Evolutionary conservation across 2,113 vertebrate genomes (phyloP).

Genomic region (Zapus hudsonius): DNA sequence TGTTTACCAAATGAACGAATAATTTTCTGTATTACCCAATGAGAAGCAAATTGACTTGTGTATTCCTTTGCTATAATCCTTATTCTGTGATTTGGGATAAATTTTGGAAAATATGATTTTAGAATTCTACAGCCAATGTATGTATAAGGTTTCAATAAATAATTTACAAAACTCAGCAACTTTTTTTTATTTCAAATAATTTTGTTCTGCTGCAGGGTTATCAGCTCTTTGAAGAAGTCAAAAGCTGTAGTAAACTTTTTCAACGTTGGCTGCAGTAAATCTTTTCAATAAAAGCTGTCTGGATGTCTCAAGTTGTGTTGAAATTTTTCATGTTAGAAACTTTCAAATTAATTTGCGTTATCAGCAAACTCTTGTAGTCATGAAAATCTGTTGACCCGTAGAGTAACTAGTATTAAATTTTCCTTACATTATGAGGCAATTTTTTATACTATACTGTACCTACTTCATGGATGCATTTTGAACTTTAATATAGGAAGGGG

Average conservation of each 20-base stretch:
- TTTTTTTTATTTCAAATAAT: conserved; percentile 84
- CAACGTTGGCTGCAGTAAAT: conserved; percentile 83
- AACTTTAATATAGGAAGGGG: conserved; percentile 93
- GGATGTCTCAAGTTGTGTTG: conserved; percentile 83
- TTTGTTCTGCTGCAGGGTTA: conserved; percentile 84
- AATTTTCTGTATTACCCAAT: conserved; percentile 65
- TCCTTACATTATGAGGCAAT: conserved; percentile 72
- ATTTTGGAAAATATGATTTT: conserved; percentile 69
- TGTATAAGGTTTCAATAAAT: conserved; percentile 83
- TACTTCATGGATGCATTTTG: conserved; percentile 83
- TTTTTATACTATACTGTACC: conserved; percentile 70
- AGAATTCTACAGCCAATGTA: conserved; percentile 79
- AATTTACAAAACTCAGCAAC: conserved; percentile 81
- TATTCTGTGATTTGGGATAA: conserved; percentile 73
- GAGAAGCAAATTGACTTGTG: conserved; percentile 69
- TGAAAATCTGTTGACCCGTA: conserved; percentile 74
- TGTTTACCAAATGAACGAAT: conserved; percentile 78
- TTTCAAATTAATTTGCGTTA: conserved; percentile 79
- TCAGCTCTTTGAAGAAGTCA: conserved; percentile 85
- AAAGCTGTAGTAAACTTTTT: conserved; percentile 84
- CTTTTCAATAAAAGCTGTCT: conserved; percentile 83
- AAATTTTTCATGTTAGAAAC: conserved; percentile 81
- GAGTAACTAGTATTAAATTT: conserved; percentile 75
- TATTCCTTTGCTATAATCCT: conserved; percentile 74
- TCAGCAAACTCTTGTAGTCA: conserved; percentile 77